A percentile compares a stretch with the other conserved stretches of the same genome.
phyloP scores from a whole-genome alignment of 2,113 vertebrate species.

The Indicator maculatus region DNA sequence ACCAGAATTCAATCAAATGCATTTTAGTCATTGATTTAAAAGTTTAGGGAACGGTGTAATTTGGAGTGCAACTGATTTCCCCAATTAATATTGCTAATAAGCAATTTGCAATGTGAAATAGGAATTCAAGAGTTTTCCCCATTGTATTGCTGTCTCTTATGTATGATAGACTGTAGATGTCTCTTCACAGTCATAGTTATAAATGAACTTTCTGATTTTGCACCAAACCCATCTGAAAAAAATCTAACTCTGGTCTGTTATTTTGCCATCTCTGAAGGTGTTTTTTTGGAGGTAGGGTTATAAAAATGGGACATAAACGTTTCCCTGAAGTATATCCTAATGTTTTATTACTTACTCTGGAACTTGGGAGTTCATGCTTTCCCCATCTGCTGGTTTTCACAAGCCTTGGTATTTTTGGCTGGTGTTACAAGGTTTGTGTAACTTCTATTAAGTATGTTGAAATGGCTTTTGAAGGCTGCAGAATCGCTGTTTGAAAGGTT shows the following conservation, averaged over 20 bases:
- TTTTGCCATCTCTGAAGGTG: neutral
- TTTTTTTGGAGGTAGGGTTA: neutral
- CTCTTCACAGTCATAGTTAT: neutral
- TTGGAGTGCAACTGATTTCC: neutral
- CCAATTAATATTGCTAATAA: neutral
- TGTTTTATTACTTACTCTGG: neutral
- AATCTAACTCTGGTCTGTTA: neutral
- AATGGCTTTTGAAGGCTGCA: conserved; percentile 47
- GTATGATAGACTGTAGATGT: neutral
- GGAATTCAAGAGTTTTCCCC: neutral
- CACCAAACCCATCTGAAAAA: neutral
- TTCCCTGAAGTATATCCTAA: conserved; percentile 1
- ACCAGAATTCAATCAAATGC: neutral
- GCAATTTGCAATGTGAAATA: neutral
- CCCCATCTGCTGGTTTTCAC: conserved; percentile 62
- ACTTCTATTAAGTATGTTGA: conserved; percentile 56
- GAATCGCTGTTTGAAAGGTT: conserved; percentile 9
- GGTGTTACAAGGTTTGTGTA: conserved; percentile 30
- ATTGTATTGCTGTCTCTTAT: neutral
- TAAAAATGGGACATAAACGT: neutral
- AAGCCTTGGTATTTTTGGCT: conserved; percentile 55
- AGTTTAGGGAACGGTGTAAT: neutral
- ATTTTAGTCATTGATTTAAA: neutral
- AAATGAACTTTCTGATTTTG: neutral
- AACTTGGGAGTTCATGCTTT: conserved; percentile 35